Conservation (phyloP, 2,888 invertebrate genomes). For the Apamea epomidion region DNA sequence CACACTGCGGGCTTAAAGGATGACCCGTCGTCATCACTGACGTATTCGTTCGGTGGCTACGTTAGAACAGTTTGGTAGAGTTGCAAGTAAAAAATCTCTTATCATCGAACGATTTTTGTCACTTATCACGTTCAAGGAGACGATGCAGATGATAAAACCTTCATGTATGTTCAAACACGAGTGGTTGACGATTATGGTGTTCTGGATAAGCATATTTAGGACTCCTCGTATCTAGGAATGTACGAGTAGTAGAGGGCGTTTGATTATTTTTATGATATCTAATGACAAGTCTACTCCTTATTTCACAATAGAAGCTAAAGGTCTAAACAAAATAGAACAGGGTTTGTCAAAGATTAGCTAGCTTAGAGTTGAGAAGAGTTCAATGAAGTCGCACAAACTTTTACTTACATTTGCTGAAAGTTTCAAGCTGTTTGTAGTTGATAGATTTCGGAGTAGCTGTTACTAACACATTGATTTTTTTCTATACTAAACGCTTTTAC, state of each 20-base stretch:
- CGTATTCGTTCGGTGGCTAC: constrained; percentile 18
- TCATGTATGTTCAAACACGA: not conserved
- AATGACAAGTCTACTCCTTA: not conserved
- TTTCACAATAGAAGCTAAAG: not conserved
- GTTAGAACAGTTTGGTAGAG: not conserved
- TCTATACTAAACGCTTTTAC: not conserved
- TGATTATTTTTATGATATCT: not conserved
- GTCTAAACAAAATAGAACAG: not conserved
- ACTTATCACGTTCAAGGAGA: not conserved
- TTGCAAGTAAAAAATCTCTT: not conserved
- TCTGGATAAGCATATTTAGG: not conserved
- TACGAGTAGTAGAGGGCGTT: no score
- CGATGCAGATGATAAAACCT: not conserved
- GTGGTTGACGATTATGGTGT: not conserved
- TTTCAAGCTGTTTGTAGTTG: not conserved
- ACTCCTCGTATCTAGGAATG: not conserved
- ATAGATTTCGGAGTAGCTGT: not conserved
- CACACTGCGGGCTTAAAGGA: constrained; percentile 62
- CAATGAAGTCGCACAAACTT: constrained; percentile 18
- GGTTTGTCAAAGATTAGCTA: not conserved
- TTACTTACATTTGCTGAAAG: not conserved
- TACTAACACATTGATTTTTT: not conserved
- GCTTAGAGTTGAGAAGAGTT: constrained; percentile 10
- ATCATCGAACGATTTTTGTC: not conserved
- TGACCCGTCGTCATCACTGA: constrained; percentile 51